Conservation (phyloP, 2,797 vertebrate genomes). For the Cuculus canorus region DNA sequence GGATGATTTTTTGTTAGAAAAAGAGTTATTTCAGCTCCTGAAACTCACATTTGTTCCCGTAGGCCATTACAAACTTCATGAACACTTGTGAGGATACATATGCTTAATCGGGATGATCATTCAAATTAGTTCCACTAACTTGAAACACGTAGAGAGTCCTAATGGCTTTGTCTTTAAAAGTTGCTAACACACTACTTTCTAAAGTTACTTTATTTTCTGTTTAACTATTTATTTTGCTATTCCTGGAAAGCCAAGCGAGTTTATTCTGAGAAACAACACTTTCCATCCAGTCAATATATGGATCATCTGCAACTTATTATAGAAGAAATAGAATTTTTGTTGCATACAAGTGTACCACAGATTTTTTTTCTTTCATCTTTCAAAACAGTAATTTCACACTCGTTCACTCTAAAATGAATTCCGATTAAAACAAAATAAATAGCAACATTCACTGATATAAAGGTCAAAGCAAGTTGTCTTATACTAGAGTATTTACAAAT, state of each 20-base stretch:
- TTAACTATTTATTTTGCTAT: background rate
- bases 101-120: background rate
- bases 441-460: background rate
- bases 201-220: background rate
- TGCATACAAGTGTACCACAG: background rate
- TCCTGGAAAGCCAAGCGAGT: background rate
- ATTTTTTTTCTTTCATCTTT: background rate
- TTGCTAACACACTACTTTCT: background rate
- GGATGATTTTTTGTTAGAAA: background rate
- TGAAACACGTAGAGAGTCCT: rapidly evolving
- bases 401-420: background rate
- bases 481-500: background rate
- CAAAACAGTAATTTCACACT: background rate
- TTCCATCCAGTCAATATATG: background rate
- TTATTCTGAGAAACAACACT: background rate
- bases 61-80: background rate
- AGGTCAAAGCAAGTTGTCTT: background rate
- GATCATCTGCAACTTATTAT: background rate
- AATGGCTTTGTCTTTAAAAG: background rate
- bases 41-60: background rate
- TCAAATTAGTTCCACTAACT: background rate
- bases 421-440: background rate
- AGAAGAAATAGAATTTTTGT: background rate
- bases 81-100: background rate
- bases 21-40: background rate